Evolutionary conservation across 2,888 invertebrate species (phyloP).

Genomic region (Micropterix aruncella): DNA sequence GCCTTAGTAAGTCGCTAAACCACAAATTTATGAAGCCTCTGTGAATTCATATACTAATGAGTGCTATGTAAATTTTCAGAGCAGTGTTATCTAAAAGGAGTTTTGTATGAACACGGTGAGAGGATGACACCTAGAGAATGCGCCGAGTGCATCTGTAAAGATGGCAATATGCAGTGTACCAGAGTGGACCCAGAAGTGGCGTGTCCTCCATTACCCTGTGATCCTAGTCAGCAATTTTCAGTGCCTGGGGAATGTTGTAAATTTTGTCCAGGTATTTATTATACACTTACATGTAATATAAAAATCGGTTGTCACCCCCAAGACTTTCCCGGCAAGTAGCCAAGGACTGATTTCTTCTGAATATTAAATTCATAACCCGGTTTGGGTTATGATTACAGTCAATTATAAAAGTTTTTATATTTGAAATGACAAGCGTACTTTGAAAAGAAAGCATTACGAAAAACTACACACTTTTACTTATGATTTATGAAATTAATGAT

Average conservation of each 20-base stretch:
- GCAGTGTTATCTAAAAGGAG: slow-evolving; percentile 54
- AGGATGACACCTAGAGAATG: slow-evolving; percentile 57
- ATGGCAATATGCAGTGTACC: slow-evolving; percentile 69
- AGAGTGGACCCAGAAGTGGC: slow-evolving; percentile 55
- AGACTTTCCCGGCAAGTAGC: too few relatives aligned
- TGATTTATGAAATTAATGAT: too few relatives aligned
- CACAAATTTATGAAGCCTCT: too few relatives aligned
- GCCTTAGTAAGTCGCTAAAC: slow-evolving; percentile 71
- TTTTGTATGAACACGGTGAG: slow-evolving; percentile 70
- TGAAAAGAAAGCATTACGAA: too few relatives aligned
- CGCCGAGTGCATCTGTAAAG: slow-evolving; percentile 68
- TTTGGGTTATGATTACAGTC: neutral
- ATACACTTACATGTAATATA: slow-evolving; percentile 3
- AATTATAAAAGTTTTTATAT: neutral
- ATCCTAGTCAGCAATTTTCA: slow-evolving; percentile 60
- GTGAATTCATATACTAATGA: too few relatives aligned
- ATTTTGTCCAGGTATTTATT: slow-evolving; percentile 65
- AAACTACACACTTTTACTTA: too few relatives aligned
- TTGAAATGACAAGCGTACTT: too few relatives aligned
- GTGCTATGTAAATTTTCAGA: too few relatives aligned
- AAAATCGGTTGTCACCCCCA: too few relatives aligned
- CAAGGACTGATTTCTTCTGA: too few relatives aligned
- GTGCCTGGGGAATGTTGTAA: slow-evolving; percentile 82
- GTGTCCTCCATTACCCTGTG: slow-evolving; percentile 69
- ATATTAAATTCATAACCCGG: too few relatives aligned